Percentiles rank a stretch among this genome's conserved stretches.
Conservation (phyloP, 2,797 vertebrate genomes). For the Ispidina picta region DNA sequence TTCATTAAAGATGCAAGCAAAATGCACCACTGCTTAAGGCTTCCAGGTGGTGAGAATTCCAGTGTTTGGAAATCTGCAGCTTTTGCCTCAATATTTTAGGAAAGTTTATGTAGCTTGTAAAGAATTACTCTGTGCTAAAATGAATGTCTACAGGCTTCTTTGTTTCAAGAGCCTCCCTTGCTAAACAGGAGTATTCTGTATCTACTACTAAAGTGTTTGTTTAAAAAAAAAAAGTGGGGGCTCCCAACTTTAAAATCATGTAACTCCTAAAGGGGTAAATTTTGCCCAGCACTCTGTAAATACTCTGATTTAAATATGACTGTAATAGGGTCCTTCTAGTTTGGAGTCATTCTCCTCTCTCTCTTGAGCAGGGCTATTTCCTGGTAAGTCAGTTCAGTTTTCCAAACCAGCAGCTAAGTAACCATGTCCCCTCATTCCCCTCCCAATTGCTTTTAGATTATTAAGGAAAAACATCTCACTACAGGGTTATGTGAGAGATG, state of each 20-base stretch:
- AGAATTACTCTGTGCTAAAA: slow-evolving; percentile 16
- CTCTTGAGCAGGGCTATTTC: neutral
- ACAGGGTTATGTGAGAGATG: neutral
- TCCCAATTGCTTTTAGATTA: neutral
- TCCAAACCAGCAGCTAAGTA: neutral
- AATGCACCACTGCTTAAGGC: neutral
- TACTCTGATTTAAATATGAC: neutral
- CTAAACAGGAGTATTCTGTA: neutral
- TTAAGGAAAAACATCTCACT: neutral
- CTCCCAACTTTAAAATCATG: neutral
- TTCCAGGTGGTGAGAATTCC: slow-evolving; percentile 18
- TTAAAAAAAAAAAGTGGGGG: neutral
- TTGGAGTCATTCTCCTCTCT: neutral
- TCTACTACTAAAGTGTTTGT: neutral
- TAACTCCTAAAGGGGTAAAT: neutral
- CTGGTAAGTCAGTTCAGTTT: neutral
- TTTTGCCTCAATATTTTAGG: slow-evolving; percentile 27
- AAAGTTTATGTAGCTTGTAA: neutral
- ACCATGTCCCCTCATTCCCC: fast-evolving
- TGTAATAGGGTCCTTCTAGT: neutral
- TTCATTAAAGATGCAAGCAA: slow-evolving; percentile 38
- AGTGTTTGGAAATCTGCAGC: slow-evolving; percentile 5
- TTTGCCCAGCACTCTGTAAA: neutral
- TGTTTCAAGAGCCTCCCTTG: neutral
- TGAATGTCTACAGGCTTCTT: neutral